Base-by-base conservation (phyloP, 2,797 vertebrate genomes). In the Melanotaenia pygmaea region DNA sequence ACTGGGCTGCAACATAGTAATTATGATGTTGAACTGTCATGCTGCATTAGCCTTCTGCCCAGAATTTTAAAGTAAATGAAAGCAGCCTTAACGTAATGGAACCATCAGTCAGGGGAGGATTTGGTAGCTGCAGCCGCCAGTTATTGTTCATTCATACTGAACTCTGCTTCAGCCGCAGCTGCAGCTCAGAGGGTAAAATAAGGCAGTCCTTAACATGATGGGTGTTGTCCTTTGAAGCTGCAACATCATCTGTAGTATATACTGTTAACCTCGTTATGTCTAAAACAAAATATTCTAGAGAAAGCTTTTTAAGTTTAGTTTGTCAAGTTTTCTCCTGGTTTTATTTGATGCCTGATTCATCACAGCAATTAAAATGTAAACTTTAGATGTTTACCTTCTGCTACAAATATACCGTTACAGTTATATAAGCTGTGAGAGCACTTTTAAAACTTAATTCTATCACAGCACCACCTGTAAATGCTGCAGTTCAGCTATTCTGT, bases 81-180 rank as follows among this genome's bases (percentile, higher is more conserved):
- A 77, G 70, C 60, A 63, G 80, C 34, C 40, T 45, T 62, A 50
- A 47, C 3, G 79, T 82, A 80, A 88, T 87, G 88, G 88, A 88
- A 81, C 43, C 47, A n/a, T 59, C 70, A 59, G 76, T 73, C 76
- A 69, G 74, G 40, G 84, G 56, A 74, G 78, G 82, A 74, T 57
- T 79, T 65, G 24, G 64, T 32, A 72, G 75, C 63, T 60, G 63
- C 77, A 40, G 84, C 71, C 70, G 91, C 92, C 91, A 93, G 89
- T 87, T 76, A 90, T 89, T 93, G 92, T 94, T 88, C 88, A 92
- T 91, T 94, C 90, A 94, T 89, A 28, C 78, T 56, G 74, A 13
- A n/a, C 70, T 74, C 16, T 35, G 75, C 75, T 51, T 68, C 81
- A 79, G 82, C 80, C 14, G 47, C 47, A 50, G 47, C 47, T 81